Percentiles rank a stretch among this genome's conserved stretches.
These are phyloP conservation scores for Macrocentrus cingulum DNA, from an alignment of 1,140 invertebrate genomes.

Conservation along the genomic window DNA sequence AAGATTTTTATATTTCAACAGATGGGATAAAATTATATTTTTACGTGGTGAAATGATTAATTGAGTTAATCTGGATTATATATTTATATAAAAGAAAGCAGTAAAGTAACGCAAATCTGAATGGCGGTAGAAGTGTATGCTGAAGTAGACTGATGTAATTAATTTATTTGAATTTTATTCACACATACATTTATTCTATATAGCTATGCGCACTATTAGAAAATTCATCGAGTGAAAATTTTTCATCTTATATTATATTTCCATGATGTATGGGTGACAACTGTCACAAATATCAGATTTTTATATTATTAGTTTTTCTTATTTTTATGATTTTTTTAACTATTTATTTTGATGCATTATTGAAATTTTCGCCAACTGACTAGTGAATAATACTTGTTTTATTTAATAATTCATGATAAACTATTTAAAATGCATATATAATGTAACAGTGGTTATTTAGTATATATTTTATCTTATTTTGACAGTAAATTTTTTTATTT, in stretches of 20 bases:
- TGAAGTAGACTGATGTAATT: constrained; percentile 20
- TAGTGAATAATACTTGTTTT: too few relatives aligned
- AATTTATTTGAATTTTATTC: constrained; percentile 11
- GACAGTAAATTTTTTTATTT: too few relatives aligned
- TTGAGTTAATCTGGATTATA: constrained; percentile 21
- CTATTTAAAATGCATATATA: too few relatives aligned
- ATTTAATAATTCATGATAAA: too few relatives aligned
- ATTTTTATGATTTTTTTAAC: too few relatives aligned
- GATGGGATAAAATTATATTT: too few relatives aligned
- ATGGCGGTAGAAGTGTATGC: constrained; percentile 24
- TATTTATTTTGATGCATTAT: constrained; percentile 32
- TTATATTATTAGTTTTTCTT: too few relatives aligned
- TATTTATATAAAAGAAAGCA: constrained; percentile 5
- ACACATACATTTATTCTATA: constrained; percentile 13
- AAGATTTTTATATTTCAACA: constrained; percentile 14
- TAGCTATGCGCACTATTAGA: constrained; percentile 18
- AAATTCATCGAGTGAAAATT: constrained; percentile 6
- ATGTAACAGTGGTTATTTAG: too few relatives aligned
- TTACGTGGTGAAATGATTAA: too few relatives aligned
- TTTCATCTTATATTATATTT: background rate
- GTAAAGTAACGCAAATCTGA: constrained; percentile 18
- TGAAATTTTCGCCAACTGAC: too few relatives aligned
- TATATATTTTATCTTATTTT: too few relatives aligned
- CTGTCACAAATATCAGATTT: too few relatives aligned
- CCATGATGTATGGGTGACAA: background rate